phyloP scores from a whole-genome alignment of 2,113 vertebrate species.

The Raja brachyura region DNA sequence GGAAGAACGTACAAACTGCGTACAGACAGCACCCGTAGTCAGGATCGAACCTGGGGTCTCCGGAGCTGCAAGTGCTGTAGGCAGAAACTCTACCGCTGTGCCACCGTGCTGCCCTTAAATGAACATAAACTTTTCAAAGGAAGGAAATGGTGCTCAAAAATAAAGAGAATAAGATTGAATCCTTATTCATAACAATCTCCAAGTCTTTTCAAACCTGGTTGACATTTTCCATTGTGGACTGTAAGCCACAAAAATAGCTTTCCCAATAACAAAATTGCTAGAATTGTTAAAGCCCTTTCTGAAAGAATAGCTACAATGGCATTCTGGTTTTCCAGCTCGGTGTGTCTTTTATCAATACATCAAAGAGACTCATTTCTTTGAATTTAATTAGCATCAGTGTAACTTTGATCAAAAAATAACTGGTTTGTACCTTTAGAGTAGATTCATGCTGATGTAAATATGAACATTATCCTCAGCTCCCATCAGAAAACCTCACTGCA shows the following conservation, averaged over 20 bases:
- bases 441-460: background rate
- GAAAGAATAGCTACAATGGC: background rate
- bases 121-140: too few species aligned
- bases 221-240: background rate
- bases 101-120: too few species aligned
- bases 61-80: too few species aligned
- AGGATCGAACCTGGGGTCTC: too few species aligned
- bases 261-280: background rate
- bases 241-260: background rate
- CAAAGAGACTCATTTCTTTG: background rate
- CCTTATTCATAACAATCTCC: background rate
- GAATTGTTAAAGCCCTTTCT: background rate
- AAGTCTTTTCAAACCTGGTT: background rate
- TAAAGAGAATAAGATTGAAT: background rate
- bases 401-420: constrained; percentile 12
- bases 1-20: too few species aligned
- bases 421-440: background rate
- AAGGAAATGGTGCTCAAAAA: background rate
- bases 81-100: too few species aligned
- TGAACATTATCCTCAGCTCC: background rate
- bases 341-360: background rate
- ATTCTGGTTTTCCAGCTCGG: background rate
- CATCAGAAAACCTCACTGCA: background rate
- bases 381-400: constrained; percentile 9
- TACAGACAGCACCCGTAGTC: too few species aligned